These are phyloP conservation scores for Amblyopsis rosae DNA, from an alignment of 2,113 vertebrate species.

Conservation along the genomic window DNA sequence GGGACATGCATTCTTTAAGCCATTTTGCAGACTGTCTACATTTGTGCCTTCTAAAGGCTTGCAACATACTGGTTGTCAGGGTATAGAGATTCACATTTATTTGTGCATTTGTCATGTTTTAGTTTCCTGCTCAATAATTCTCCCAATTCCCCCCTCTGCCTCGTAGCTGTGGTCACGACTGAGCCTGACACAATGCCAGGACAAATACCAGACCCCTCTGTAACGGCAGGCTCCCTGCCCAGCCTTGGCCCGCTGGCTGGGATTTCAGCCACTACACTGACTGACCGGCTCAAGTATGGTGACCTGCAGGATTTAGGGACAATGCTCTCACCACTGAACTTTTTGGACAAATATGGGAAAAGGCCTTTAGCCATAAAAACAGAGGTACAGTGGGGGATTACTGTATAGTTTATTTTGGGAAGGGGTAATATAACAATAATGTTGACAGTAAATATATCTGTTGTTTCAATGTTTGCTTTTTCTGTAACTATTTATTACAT, in stretches of 20 bases:
- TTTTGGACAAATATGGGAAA: slow-evolving; percentile 90
- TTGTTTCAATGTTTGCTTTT: no score
- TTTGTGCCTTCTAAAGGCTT: slow-evolving; percentile 8
- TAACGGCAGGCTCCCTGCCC: slow-evolving; percentile 90
- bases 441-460: no score
- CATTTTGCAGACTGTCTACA: neutral
- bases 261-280: slow-evolving; percentile 88
- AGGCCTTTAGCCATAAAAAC: slow-evolving; percentile 87
- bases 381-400: slow-evolving; percentile 76
- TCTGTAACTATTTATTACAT: no score
- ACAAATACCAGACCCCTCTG: slow-evolving; percentile 93
- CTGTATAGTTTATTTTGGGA: no score
- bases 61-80: neutral
- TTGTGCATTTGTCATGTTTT: slow-evolving; percentile 7
- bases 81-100: neutral
- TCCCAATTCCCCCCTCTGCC: slow-evolving; percentile 33
- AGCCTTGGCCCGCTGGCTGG: slow-evolving; percentile 88
- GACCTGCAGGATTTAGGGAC: slow-evolving; percentile 89
- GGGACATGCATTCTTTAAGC: slow-evolving; percentile 19
- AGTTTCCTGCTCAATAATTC: slow-evolving; percentile 20
- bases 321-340: slow-evolving; percentile 91
- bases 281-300: slow-evolving; percentile 87
- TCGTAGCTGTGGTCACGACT: slow-evolving; percentile 73
- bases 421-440: neutral
- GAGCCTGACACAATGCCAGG: slow-evolving; percentile 93